These are phyloP conservation scores for Bovichtus variegatus DNA, from an alignment of 2,797 vertebrate species.

Conservation along the genomic window DNA sequence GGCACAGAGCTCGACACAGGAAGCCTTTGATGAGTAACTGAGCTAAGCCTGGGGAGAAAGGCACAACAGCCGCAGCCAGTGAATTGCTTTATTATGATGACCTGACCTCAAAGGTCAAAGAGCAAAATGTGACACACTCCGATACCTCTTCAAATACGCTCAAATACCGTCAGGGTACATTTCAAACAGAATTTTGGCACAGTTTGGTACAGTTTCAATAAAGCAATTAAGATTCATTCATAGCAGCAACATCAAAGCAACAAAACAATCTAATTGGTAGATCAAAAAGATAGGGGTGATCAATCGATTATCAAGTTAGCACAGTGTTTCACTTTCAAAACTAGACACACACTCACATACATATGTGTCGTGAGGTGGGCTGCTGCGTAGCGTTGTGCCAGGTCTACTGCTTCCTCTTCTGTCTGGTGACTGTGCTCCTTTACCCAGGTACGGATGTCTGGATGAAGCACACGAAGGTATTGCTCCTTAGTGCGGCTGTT, in stretches of 20 bases:
- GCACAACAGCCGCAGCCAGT: conserved; percentile 42
- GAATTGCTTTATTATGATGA: conserved; percentile 81
- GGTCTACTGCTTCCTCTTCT: too few relatives aligned
- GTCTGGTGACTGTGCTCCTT: too few relatives aligned
- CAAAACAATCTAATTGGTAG: not conserved
- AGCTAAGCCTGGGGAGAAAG: conserved; percentile 48
- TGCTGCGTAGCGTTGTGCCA: too few relatives aligned
- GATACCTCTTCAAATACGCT: conserved; percentile 28
- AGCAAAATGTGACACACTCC: conserved; percentile 67
- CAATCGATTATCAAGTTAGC: not conserved
- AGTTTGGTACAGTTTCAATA: not conserved
- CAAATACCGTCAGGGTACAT: not conserved
- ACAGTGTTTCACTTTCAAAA: not conserved
- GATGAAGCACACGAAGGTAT: too few relatives aligned
- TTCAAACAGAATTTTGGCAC: not conserved
- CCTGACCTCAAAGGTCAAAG: conserved; percentile 76
- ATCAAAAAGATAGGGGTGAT: too few relatives aligned
- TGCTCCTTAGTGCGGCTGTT: too few relatives aligned
- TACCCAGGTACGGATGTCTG: too few relatives aligned
- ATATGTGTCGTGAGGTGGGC: too few relatives aligned
- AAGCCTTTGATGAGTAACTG: conserved; percentile 78
- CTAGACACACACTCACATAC: not conserved
- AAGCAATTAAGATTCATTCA: not conserved
- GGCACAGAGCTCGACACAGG: conserved; percentile 52
- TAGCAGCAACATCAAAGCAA: not conserved